Conservation (phyloP, 2,888 invertebrate genomes). For the Cephus spinipes region DNA sequence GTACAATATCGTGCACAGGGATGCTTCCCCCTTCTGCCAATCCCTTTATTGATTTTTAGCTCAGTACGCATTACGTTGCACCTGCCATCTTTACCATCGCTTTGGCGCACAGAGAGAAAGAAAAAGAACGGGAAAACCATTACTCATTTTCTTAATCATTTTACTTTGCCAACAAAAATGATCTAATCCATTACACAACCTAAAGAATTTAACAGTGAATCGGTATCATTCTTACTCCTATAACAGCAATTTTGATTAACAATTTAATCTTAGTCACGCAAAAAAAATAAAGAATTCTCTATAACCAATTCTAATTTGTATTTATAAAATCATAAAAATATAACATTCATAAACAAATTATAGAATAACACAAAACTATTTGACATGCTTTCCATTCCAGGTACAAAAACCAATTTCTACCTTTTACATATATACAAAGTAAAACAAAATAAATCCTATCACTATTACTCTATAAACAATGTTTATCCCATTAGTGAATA, state of each 20-base stretch:
- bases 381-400: too few relatives aligned
- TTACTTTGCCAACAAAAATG: not conserved
- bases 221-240: not conserved
- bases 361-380: not conserved
- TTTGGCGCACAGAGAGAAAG: not conserved
- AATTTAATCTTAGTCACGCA: not conserved
- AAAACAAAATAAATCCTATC: not conserved
- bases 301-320: not conserved
- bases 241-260: too few relatives aligned
- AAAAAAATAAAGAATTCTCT: not conserved
- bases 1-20: conserved; percentile 32
- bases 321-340: not conserved
- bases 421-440: not conserved
- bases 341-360: not conserved
- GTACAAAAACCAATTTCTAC: not conserved
- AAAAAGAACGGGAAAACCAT: not conserved
- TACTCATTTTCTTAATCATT: not conserved
- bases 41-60: conserved; percentile 59
- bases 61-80: conserved; percentile 34
- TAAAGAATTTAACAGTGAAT: not conserved
- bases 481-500: conserved; percentile 47
- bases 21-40: conserved; percentile 45
- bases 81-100: conserved; percentile 50
- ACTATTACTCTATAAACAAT: not conserved
- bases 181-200: not conserved